Evolutionary conservation across 2,113 vertebrate species (phyloP).

Genomic region (Atlantisia rogersi): DNA sequence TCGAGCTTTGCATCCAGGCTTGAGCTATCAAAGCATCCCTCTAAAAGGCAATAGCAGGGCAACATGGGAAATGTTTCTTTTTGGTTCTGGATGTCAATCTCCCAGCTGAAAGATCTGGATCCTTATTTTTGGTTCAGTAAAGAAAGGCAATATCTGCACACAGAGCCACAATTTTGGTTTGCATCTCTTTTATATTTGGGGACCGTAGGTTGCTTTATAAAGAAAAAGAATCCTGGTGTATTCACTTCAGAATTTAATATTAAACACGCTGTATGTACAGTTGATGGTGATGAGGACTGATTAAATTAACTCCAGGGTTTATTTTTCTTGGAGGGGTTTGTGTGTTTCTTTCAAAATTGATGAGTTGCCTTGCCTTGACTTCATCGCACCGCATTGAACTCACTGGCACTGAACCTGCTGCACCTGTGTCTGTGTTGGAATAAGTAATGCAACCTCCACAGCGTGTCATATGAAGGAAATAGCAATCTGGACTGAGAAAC

Average conservation of each 20-base stretch:
- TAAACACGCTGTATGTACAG: neutral
- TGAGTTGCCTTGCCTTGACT: constrained; percentile 32
- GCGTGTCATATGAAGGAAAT: constrained; percentile 7
- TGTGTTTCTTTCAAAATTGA: neutral
- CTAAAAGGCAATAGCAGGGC: neutral
- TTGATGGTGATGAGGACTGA: neutral
- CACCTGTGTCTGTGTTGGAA: constrained; percentile 4
- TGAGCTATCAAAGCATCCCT: neutral
- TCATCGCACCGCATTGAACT: neutral
- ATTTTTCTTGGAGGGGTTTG: constrained; percentile 9
- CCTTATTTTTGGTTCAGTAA: neutral
- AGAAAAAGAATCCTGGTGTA: neutral
- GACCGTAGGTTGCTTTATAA: neutral
- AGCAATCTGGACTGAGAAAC: neutral
- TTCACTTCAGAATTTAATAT: constrained; percentile 18
- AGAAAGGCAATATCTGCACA: neutral
- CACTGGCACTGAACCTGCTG: neutral
- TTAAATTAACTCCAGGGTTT: neutral
- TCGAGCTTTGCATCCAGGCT: neutral
- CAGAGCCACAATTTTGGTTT: neutral
- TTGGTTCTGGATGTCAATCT: neutral
- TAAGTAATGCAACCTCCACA: neutral
- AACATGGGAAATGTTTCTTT: neutral
- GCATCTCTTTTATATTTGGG: neutral
- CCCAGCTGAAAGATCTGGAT: neutral